Evolutionary conservation across 2,888 invertebrate genomes (phyloP), one percentile per base, ranked within the genome.

Genomic region (Allophyes oxyacanthae): DNA sequence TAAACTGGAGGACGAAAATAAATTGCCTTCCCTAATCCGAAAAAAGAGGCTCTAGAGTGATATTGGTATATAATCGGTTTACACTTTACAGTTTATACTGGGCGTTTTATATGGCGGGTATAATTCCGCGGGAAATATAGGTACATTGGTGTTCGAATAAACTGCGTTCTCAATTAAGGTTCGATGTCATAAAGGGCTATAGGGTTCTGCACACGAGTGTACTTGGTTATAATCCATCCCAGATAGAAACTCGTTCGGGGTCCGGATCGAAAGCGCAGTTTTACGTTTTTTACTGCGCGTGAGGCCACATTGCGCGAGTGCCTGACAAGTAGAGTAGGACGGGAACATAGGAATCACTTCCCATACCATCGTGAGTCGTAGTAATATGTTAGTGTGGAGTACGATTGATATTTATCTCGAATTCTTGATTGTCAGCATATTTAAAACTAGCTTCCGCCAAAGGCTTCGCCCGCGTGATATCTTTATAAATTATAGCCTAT

Each of bases 251-350:
- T 87, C 68, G 88, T 79, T 67, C 70, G 45, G 75, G 59, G 84
- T 85, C 89, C 89, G 89, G 91, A 91, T 91, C 84, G 92, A 93
- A 92, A 93, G 92, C 90, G 88, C 83, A 82, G 72, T 82, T 86
- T 83, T 84, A 85, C 82, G 76, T 82, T 90, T 91, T 91, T 89
- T 89, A 80, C 72, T 63, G 65, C 70, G 80, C 68, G 66, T 79
- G 74, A 70, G 77, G 77, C 84, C 79, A 82, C 85, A 85, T 86
- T 70, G 77, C 81, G 52, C 57, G 64, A 74, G 64, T 72, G 64
- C 78, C 71, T 63, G 73, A 65, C 72, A 83, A 79, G 79, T 81
- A 73, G 78, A 83, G 82, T 81, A 79, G 82, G 71, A 64, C 82
- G 71, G 63, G 72, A 73, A 73, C 64, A 75, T 71, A 60, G 71